Base-by-base conservation (phyloP, 1,140 invertebrate species). In the Cylas formicarius region DNA sequence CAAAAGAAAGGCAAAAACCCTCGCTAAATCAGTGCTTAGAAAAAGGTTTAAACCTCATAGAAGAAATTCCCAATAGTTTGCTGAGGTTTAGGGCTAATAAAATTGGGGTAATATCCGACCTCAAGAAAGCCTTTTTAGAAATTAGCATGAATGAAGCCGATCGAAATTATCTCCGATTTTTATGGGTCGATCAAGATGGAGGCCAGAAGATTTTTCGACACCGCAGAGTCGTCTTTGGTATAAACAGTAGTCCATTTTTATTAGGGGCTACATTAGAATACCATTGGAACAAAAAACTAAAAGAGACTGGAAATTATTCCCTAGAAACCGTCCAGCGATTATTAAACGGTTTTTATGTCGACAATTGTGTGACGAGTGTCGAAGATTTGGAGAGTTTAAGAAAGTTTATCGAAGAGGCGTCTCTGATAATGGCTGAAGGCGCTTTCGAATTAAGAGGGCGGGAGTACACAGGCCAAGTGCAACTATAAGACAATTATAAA, bases 101-200 rank as follows among this genome's bases (percentile, higher is more conserved):
- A 24, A 58, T 60, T 41, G 67, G 55, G 14, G 53, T 70, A 0
- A 58, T 61, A 4, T 53, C 66, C 2, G 68, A 71, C 40, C 68
- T 72, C 26, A n/a, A 36, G 44, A 11, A 48, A 53, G 68, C 63
- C 0, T 72, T 72, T 56, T 44, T 67, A 8, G 60, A 67, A 45
- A 66, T 72, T n/a, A 28, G 17, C 8, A 14, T 63, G 14, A 2
- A 19, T 31, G 16, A 40, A 18, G 24, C 45, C 4, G 61, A 70
- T 37, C 20, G 66, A 17, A 52, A 66, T 29, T 55, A 48, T 44
- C 18, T 67, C 0, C 33, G 58, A n/a, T 68, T 68, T 44, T 29
- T 68, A 3, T 69, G 67, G 64, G 39, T 42, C 47, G 1, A 33
- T 22, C n/a, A 39, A 17, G 14, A 41, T 13, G 34, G 24, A 2